phyloP scores from a whole-genome alignment of 2,888 invertebrate species.

The Lasioglossum malachurum region DNA sequence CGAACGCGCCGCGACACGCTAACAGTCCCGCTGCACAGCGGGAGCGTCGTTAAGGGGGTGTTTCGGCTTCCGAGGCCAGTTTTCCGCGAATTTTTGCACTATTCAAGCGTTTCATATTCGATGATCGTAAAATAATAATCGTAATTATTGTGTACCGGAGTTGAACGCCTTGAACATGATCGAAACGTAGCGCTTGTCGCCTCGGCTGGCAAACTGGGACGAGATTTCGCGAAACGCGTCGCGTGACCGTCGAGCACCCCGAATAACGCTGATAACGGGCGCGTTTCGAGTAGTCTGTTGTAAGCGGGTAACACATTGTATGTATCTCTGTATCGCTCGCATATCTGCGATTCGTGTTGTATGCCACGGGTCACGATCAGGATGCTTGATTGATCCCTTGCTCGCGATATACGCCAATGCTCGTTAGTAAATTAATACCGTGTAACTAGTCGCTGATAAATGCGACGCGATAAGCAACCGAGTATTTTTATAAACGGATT shows the following conservation, averaged over 20 bases:
- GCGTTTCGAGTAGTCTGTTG: background rate
- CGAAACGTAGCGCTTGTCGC: background rate
- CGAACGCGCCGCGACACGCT: background rate
- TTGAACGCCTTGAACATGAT: too few relatives aligned
- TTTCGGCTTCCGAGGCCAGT: background rate
- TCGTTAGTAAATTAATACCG: constrained; percentile 7
- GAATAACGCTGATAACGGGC: background rate
- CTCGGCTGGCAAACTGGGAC: background rate
- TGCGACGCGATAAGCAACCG: background rate
- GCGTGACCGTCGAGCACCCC: constrained; percentile 10
- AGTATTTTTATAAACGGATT: background rate
- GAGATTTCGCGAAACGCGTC: constrained; percentile 4
- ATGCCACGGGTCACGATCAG: background rate
- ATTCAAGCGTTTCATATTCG: background rate
- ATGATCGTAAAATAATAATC: background rate
- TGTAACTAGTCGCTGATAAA: background rate
- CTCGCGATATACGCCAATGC: constrained; percentile 1
- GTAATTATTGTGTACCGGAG: background rate
- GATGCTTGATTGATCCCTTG: background rate
- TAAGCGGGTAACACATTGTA: background rate
- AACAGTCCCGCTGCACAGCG: background rate
- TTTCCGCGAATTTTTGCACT: background rate
- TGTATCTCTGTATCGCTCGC: background rate
- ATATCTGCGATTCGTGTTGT: background rate
- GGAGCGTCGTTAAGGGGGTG: background rate